These are phyloP conservation scores for Lithobates sylvaticus DNA, from an alignment of 2,797 vertebrate species.

Conservation along the genomic window DNA sequence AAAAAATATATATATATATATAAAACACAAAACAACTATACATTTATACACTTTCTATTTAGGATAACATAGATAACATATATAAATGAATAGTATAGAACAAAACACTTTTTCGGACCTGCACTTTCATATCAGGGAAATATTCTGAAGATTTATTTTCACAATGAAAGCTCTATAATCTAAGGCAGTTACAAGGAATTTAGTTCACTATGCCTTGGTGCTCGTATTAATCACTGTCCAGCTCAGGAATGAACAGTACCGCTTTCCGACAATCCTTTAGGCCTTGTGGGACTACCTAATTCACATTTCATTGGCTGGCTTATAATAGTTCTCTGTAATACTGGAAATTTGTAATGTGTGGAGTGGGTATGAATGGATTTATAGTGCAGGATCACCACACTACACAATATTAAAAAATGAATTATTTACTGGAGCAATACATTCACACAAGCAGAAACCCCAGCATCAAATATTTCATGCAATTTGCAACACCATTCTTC, in stretches of 20 bases:
- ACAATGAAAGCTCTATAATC: slow-evolving; percentile 1
- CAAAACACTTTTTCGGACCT: not conserved
- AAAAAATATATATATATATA: too few relatives aligned
- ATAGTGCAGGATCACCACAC: slow-evolving; percentile 1
- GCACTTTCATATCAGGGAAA: not conserved
- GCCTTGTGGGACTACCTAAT: slow-evolving; percentile 4
- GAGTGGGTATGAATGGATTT: slow-evolving; percentile 27
- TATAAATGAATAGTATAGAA: too few relatives aligned
- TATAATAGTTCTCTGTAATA: slow-evolving; percentile 27
- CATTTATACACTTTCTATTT: too few relatives aligned
- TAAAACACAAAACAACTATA: too few relatives aligned
- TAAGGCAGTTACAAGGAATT: not conserved
- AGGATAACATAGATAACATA: too few relatives aligned
- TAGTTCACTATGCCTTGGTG: slow-evolving; percentile 2
- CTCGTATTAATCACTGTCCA: slow-evolving; percentile 21
- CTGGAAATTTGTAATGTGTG: not conserved
- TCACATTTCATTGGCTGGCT: slow-evolving; percentile 32
- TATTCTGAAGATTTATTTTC: not conserved
- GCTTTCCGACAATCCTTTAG: not conserved
- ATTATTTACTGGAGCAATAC: slow-evolving; percentile 41
- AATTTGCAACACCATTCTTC: slow-evolving; percentile 7
- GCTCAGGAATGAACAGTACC: not conserved
- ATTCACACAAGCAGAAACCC: slow-evolving; percentile 12
- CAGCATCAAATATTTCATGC: slow-evolving; percentile 21
- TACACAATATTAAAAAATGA: slow-evolving; percentile 39